These are phyloP conservation scores for Prietella phreatophila DNA, from an alignment of 2,113 vertebrate species.

Conservation along the genomic window DNA sequence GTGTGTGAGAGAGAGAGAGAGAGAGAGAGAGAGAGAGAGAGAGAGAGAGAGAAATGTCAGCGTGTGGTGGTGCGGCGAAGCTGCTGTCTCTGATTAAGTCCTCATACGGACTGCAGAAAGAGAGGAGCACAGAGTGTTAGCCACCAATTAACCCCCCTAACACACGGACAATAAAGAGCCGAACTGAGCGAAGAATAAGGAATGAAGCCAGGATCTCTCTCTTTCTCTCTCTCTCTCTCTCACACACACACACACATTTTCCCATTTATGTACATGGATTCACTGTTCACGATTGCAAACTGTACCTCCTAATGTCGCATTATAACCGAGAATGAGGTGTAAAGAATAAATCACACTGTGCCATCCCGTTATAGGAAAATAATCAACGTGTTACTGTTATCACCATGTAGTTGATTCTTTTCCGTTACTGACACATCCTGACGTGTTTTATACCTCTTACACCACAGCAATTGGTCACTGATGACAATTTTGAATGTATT, in stretches of 20 bases:
- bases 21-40: not conserved
- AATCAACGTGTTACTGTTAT: not conserved
- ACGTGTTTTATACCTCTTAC: not conserved
- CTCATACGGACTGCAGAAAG: constrained; percentile 23
- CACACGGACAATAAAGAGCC: constrained; percentile 19
- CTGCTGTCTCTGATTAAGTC: constrained; percentile 37
- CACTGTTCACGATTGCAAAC: not conserved
- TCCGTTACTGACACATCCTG: not conserved
- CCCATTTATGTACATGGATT: not conserved
- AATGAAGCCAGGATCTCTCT: not conserved
- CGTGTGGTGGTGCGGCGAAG: not conserved
- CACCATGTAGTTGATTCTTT: not conserved
- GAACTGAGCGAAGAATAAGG: not conserved
- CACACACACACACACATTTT: not conserved
- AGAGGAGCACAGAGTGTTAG: constrained; percentile 27
- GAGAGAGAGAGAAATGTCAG: constrained; percentile 7
- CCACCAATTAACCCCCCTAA: constrained; percentile 36
- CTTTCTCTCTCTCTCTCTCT: not conserved
- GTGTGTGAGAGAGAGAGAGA: not conserved
- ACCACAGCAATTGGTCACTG: not conserved
- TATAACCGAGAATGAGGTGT: too few relatives aligned
- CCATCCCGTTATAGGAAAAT: not conserved
- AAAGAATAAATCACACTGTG: not conserved
- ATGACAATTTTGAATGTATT: not conserved
- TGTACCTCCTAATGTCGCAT: not conserved